Conservation (phyloP, 23 tunicate genomes). For the Aplidium turbinatum region DNA sequence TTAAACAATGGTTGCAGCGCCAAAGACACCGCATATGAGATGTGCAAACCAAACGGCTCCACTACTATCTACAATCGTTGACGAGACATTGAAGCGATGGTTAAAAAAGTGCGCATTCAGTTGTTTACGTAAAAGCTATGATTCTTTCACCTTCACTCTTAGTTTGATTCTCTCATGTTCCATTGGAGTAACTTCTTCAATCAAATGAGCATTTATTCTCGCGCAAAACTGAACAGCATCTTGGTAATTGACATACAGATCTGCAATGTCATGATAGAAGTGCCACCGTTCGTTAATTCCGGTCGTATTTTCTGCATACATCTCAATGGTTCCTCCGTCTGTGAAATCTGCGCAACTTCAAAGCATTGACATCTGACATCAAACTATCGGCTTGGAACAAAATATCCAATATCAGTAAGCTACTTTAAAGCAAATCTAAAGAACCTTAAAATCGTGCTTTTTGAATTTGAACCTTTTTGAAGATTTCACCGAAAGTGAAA, state of each 20-base stretch:
- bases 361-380: no score
- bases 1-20: no score
- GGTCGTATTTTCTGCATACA: conserved; percentile 36
- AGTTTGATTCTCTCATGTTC: conserved; percentile 13
- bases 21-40: no score
- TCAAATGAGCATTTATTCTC: conserved; percentile 6
- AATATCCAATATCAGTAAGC: not conserved
- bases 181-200: not conserved
- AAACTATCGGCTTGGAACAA: no score
- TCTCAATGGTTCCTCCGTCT: conserved; percentile 17
- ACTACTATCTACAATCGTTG: not conserved
- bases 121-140: no score
- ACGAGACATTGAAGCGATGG: not conserved
- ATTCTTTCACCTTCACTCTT: conserved; percentile 7
- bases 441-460: not conserved
- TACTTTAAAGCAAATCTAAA: not conserved
- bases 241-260: not conserved
- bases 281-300: conserved; percentile 40
- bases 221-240: conserved; percentile 19
- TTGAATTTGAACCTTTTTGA: not conserved
- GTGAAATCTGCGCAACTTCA: conserved; percentile 43
- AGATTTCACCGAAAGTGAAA: no score
- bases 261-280: conserved; percentile 28
- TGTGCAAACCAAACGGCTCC: no score
- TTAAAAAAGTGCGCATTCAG: not conserved